Conservation (phyloP, 1,140 invertebrate species). For the Macrobrachium rosenbergii region DNA sequence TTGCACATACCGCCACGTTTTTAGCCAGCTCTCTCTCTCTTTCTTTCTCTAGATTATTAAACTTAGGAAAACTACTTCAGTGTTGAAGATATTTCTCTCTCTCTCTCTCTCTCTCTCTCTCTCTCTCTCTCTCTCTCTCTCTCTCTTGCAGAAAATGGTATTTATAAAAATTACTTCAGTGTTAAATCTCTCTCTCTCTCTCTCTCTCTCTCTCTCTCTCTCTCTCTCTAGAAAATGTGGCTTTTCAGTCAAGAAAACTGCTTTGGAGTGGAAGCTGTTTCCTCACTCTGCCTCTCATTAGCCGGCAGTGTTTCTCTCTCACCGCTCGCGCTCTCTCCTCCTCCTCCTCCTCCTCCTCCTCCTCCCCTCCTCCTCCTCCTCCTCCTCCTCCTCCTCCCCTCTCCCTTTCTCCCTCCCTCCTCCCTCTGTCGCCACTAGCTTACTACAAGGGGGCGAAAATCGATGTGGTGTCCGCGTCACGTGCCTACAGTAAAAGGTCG, state of each 20-base stretch:
- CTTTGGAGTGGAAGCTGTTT: neutral
- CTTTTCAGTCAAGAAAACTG: neutral
- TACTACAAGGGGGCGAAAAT: neutral
- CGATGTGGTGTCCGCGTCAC: neutral
- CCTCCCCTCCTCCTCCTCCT: neutral
- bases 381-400: slow-evolving; percentile 6
- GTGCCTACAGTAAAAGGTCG: no score
- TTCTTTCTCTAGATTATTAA: no score
- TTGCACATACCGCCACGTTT: no score
- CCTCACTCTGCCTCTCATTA: neutral
- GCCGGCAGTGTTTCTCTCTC: slow-evolving; percentile 8
- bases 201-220: no score
- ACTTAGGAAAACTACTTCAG: no score
- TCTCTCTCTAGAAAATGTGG: slow-evolving; percentile 10
- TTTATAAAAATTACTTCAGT: no score
- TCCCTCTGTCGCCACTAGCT: neutral
- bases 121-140: no score
- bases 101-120: no score
- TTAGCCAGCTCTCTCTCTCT: no score
- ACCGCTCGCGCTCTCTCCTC: neutral
- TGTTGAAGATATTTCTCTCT: no score
- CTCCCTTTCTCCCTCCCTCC: neutral
- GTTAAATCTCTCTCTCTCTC: no score
- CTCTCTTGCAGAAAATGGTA: no score
- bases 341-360: slow-evolving; percentile 2